Conservation (phyloP, 2,797 vertebrate genomes). For the Pangasius larnaudii region DNA sequence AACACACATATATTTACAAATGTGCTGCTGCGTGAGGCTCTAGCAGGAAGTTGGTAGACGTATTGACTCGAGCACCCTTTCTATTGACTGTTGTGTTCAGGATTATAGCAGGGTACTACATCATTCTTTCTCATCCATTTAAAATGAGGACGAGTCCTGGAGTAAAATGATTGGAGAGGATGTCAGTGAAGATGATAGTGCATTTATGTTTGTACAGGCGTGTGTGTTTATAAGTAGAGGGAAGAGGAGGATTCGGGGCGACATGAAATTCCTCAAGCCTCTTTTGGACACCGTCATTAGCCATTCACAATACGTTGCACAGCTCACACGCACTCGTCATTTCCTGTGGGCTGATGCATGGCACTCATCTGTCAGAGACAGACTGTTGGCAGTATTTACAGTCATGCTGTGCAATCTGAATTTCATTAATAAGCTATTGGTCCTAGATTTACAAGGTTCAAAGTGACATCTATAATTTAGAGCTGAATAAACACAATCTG, state of each 20-base stretch:
- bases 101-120: not conserved
- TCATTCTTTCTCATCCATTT: not conserved
- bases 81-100: not conserved
- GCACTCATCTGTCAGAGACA: not conserved
- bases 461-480: conserved; percentile 23
- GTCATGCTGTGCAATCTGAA: conserved; percentile 20
- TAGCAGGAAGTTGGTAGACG: not conserved
- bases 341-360: not conserved
- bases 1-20: not conserved
- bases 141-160: not conserved
- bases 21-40: not conserved
- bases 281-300: not conserved
- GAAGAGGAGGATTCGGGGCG: not conserved
- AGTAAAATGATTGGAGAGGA: not conserved
- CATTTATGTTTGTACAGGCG: not conserved
- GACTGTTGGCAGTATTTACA: conserved; percentile 16
- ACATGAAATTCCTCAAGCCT: not conserved
- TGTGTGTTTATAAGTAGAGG: not conserved
- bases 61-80: not conserved
- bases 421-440: conserved; percentile 14
- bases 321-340: not conserved
- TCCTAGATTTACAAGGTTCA: not conserved
- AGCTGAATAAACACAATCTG: conserved; percentile 14
- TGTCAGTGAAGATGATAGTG: not conserved
- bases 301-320: not conserved